These are phyloP conservation scores for Cyanoramphus novaezelandiae DNA, from an alignment of 2,113 vertebrate species.

Conservation along the genomic window DNA sequence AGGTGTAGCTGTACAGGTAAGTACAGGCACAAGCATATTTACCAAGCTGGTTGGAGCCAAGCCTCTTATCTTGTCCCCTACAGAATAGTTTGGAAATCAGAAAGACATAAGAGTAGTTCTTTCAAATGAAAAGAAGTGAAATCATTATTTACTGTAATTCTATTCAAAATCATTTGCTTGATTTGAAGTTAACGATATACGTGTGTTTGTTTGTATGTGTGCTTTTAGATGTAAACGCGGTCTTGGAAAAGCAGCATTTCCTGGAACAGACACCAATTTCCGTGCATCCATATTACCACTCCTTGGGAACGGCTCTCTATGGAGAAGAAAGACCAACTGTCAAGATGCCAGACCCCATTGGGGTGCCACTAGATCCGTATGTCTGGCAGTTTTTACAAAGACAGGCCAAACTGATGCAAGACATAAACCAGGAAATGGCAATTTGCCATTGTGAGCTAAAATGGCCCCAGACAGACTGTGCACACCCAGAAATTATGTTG, in stretches of 20 bases:
- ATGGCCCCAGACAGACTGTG: conserved; percentile 61
- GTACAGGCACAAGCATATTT: not conserved
- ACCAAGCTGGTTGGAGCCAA: not conserved
- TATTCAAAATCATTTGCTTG: not conserved
- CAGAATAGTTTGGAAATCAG: not conserved
- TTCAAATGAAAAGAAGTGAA: not conserved
- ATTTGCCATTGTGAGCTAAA: conserved; percentile 72
- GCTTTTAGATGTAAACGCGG: not conserved
- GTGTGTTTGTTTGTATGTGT: not conserved
- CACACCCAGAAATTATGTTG: conserved; percentile 64
- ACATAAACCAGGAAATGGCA: conserved; percentile 72
- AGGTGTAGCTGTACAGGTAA: not conserved
- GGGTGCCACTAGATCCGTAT: conserved; percentile 61
- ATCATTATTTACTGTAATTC: not conserved
- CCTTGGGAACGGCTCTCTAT: conserved; percentile 81
- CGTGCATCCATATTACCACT: conserved; percentile 81
- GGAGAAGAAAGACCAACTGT: conserved; percentile 76
- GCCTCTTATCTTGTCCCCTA: not conserved
- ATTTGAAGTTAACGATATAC: not conserved
- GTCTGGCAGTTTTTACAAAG: conserved; percentile 78
- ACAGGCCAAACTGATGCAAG: conserved; percentile 22
- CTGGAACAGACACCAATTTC: conserved; percentile 69
- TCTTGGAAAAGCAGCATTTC: conserved; percentile 72
- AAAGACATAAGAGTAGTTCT: not conserved
- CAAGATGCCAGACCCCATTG: conserved; percentile 77